Evolutionary conservation across 2,888 invertebrate genomes (phyloP).

Genomic region (Pollenia labialis): DNA sequence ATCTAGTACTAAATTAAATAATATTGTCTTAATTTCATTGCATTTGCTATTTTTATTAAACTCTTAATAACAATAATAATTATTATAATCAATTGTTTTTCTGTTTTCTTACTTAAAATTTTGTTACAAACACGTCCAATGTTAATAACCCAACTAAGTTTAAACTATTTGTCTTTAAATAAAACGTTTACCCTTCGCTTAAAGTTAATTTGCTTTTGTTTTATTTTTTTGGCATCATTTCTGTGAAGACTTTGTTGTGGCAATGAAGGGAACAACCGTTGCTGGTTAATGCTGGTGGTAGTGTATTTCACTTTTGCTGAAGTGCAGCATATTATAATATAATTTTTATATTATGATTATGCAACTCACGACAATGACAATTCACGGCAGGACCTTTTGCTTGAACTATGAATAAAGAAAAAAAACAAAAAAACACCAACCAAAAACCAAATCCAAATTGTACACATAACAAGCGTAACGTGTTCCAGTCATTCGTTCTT

Average conservation of each 20-base stretch:
- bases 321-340: slow-evolving; percentile 66
- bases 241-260: slow-evolving; percentile 37
- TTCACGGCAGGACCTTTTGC: slow-evolving; percentile 75
- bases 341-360: slow-evolving; percentile 70
- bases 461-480: slow-evolving; percentile 68
- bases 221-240: slow-evolving; percentile 11
- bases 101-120: not conserved
- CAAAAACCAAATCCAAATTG: slow-evolving; percentile 38
- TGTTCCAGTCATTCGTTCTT: slow-evolving; percentile 64
- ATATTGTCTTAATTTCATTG: slow-evolving; percentile 6
- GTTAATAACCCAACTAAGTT: slow-evolving; percentile 34
- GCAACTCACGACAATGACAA: slow-evolving; percentile 77
- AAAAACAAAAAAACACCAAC: slow-evolving; percentile 37
- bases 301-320: slow-evolving; percentile 30
- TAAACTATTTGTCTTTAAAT: slow-evolving; percentile 41
- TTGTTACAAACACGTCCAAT: slow-evolving; percentile 36
- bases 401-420: slow-evolving; percentile 63
- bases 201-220: slow-evolving; percentile 47
- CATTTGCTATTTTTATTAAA: slow-evolving; percentile 27
- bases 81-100: not conserved
- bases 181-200: slow-evolving; percentile 64
- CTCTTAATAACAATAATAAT: slow-evolving; percentile 4
- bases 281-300: not conserved
- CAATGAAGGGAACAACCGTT: not conserved
- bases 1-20: not conserved